These are phyloP conservation scores for Cheiracanthium punctorium DNA, from an alignment of 2,888 invertebrate species.

Conservation along the genomic window DNA sequence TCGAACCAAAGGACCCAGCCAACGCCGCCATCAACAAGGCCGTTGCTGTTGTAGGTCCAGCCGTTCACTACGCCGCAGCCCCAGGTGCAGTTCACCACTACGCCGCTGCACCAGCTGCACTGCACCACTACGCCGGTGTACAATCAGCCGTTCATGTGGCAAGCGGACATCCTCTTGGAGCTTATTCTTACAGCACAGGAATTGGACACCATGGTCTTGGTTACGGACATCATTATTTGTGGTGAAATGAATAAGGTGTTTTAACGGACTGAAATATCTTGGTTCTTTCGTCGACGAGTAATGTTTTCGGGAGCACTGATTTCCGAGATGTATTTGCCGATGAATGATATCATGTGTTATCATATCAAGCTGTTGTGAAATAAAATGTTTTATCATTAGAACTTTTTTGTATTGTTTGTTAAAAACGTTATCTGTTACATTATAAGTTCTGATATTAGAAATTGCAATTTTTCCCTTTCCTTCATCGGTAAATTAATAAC, in stretches of 20 bases:
- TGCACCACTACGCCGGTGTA: neutral
- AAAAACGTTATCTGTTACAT: too few relatives aligned
- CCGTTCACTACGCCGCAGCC: conserved; percentile 29
- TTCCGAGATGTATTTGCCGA: too few relatives aligned
- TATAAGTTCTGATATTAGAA: too few relatives aligned
- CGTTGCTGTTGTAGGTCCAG: conserved; percentile 32
- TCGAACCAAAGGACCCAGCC: conserved; percentile 70
- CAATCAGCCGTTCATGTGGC: conserved; percentile 9
- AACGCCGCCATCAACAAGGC: conserved; percentile 70
- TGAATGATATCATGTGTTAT: too few relatives aligned
- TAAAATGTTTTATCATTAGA: too few relatives aligned
- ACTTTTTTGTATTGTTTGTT: too few relatives aligned
- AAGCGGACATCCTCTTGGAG: conserved; percentile 34
- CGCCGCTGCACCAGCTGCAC: conserved; percentile 38
- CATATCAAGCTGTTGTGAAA: too few relatives aligned
- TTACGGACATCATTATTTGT: conserved; percentile 8
- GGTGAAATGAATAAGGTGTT: neutral
- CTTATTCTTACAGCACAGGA: conserved; percentile 52
- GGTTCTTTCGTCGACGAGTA: too few relatives aligned
- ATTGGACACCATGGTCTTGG: conserved; percentile 50
- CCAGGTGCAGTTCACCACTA: conserved; percentile 11
- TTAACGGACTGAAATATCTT: too few relatives aligned
- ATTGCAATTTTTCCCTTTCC: too few relatives aligned
- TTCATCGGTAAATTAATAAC: too few relatives aligned
- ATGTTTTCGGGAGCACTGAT: too few relatives aligned